Base-by-base conservation (phyloP, 2,888 invertebrate species). In the Dilophus febrilis region DNA sequence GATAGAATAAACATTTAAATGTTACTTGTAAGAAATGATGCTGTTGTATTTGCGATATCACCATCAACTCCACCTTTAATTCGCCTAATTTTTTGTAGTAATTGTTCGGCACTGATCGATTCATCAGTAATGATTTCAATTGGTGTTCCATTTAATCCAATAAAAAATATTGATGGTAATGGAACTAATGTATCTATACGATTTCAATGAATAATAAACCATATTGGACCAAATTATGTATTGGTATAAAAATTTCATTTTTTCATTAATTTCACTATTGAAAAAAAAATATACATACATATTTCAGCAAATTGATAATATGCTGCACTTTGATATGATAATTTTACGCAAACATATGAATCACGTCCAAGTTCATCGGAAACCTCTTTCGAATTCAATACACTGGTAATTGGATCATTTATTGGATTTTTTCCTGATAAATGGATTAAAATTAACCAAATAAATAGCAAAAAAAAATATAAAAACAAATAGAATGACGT, bases 151-250 rank as follows among this genome's bases (percentile, higher is more conserved):
- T 76, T 75, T 40, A 75, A 68, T 0, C 84, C 86, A 55, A 92
- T 90, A 54, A 90, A 88, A 64, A 83, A 91, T 38, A 85, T 60
- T 0, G 86, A 86, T 2, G 91, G 90, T 6, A 81, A 71, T 1
- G 78, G 76, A 12, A 77, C 79, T 48, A 79, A 65, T 58, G 78
- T 77, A 58, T 80, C 82, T 83, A 19, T 14, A 19, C n/a, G n/a
- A n/a, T n/a, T n/a, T n/a, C n/a, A n/a, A n/a, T n/a, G n/a, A n/a
- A n/a, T n/a, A n/a, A n/a, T n/a, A n/a, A n/a, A n/a, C n/a, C n/a
- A n/a, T n/a, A n/a, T n/a, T n/a, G n/a, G n/a, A n/a, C n/a, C n/a
- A n/a, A n/a, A n/a, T n/a, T n/a, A n/a, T n/a, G n/a, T n/a, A n/a
- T n/a, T n/a, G n/a, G n/a, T n/a, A n/a, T n/a, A n/a, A n/a, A n/a